A percentile compares a stretch with the other conserved stretches of the same genome.
Evolutionary conservation across 2,113 vertebrate species (phyloP).

Genomic region (Phycodurus eques): DNA sequence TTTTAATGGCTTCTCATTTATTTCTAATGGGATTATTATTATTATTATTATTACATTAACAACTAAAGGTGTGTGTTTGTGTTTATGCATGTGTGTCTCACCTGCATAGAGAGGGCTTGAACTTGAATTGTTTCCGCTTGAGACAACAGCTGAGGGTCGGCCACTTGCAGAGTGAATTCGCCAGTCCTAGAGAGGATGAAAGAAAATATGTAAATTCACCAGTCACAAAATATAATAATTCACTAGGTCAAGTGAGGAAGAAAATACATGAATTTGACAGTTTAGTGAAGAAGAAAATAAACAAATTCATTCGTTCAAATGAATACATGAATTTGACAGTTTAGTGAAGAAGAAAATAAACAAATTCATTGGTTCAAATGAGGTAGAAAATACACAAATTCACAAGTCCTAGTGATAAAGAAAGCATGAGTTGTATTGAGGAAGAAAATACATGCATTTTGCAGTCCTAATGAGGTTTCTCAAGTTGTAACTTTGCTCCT

Average conservation of each 20-base stretch:
- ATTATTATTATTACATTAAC: neutral
- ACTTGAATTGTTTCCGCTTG: conserved; percentile 73
- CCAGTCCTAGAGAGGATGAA: conserved; percentile 72
- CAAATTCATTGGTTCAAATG: neutral
- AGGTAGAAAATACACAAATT: too few relatives aligned
- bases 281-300: neutral
- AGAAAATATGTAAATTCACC: neutral
- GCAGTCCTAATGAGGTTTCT: neutral
- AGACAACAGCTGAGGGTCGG: conserved; percentile 79
- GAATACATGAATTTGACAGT: neutral
- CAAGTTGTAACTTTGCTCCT: neutral
- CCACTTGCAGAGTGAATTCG: conserved; percentile 79
- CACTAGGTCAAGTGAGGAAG: neutral
- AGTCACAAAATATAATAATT: neutral
- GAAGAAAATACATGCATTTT: neutral
- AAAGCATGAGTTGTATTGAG: neutral
- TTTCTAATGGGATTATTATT: neutral
- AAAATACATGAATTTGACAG: neutral
- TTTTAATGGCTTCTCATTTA: too few relatives aligned
- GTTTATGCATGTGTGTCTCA: conserved; percentile 43
- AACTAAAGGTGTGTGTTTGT: neutral
- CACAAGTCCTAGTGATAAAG: neutral
- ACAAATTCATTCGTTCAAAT: too few relatives aligned
- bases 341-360: neutral
- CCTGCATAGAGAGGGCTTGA: conserved; percentile 87